These are phyloP conservation scores for Ypsolopha scabrella DNA, from an alignment of 2,888 invertebrate species.

Conservation along the genomic window DNA sequence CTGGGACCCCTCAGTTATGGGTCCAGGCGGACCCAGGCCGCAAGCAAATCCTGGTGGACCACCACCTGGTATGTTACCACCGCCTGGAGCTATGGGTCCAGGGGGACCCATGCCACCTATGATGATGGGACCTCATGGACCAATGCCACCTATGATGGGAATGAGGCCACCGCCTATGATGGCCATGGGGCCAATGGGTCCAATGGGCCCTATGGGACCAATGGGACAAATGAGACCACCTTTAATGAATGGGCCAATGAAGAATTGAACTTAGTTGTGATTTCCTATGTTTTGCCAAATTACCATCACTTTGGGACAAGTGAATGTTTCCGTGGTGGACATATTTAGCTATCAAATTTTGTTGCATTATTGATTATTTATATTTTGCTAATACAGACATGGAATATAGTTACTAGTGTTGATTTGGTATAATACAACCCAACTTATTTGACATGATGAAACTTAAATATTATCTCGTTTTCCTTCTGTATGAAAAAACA, in stretches of 20 bases:
- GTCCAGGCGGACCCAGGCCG: constrained; percentile 61
- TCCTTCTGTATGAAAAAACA: too few relatives aligned
- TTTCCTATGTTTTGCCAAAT: not conserved
- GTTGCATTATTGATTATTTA: too few relatives aligned
- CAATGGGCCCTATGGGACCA: constrained; percentile 74
- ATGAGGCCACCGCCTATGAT: constrained; percentile 77
- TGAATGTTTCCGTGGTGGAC: too few relatives aligned
- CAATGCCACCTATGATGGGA: constrained; percentile 82
- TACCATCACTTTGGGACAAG: not conserved
- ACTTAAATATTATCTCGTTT: too few relatives aligned
- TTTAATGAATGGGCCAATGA: constrained; percentile 77
- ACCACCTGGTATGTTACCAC: constrained; percentile 73
- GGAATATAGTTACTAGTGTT: too few relatives aligned
- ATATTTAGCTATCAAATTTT: too few relatives aligned
- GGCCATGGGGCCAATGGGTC: constrained; percentile 51
- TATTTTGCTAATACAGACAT: too few relatives aligned
- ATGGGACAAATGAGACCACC: constrained; percentile 83
- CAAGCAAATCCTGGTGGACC: constrained; percentile 71
- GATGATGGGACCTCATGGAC: constrained; percentile 87
- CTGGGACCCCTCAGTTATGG: constrained; percentile 75
- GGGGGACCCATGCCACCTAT: constrained; percentile 81
- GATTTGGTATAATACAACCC: too few relatives aligned
- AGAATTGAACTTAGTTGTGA: constrained; percentile 34
- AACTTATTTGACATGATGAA: too few relatives aligned
- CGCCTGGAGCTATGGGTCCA: constrained; percentile 69